Conservation (phyloP, 2,888 invertebrate species). For the Merodon equestris region DNA sequence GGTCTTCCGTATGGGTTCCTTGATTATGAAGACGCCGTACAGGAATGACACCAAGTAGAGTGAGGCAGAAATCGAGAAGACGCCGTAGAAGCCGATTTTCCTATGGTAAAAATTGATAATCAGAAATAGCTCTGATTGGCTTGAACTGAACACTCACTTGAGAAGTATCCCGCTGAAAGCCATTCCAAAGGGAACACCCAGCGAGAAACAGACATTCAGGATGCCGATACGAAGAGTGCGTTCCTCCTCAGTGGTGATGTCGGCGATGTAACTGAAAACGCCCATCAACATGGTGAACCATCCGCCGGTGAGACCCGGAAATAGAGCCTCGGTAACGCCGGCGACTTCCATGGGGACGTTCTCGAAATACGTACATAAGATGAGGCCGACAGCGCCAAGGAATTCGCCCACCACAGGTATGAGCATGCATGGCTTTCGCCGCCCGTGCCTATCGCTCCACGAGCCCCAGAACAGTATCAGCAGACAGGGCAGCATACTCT, state of each 20-base stretch:
- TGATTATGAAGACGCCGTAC: slow-evolving; percentile 86
- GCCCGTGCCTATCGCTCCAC: slow-evolving; percentile 83
- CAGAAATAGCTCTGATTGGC: neutral
- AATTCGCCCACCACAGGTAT: slow-evolving; percentile 90
- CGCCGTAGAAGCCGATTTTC: slow-evolving; percentile 89
- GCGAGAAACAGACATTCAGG: slow-evolving; percentile 91
- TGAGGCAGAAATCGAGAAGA: slow-evolving; percentile 87
- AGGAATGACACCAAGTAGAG: slow-evolving; percentile 87
- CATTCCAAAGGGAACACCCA: slow-evolving; percentile 93
- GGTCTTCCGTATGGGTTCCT: slow-evolving; percentile 80
- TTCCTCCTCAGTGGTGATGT: slow-evolving; percentile 90
- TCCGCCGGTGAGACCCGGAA: slow-evolving; percentile 89
- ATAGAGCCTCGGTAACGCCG: slow-evolving; percentile 88
- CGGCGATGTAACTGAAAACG: slow-evolving; percentile 92
- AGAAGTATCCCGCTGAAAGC: slow-evolving; percentile 90
- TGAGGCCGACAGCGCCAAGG: slow-evolving; percentile 87
- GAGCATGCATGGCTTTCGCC: slow-evolving; percentile 86
- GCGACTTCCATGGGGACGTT: slow-evolving; percentile 89
- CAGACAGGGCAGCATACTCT: slow-evolving; percentile 89
- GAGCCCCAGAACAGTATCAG: slow-evolving; percentile 91
- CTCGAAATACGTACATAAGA: slow-evolving; percentile 89
- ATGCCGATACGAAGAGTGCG: slow-evolving; percentile 92
- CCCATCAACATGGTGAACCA: slow-evolving; percentile 96
- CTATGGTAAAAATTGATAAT: slow-evolving; percentile 65
- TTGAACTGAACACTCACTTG: slow-evolving; percentile 75